A percentile compares a stretch with the other conserved stretches of the same genome.
Evolutionary conservation across 1,140 invertebrate species (phyloP).

Genomic region (Schlechtendalia chinensis): DNA sequence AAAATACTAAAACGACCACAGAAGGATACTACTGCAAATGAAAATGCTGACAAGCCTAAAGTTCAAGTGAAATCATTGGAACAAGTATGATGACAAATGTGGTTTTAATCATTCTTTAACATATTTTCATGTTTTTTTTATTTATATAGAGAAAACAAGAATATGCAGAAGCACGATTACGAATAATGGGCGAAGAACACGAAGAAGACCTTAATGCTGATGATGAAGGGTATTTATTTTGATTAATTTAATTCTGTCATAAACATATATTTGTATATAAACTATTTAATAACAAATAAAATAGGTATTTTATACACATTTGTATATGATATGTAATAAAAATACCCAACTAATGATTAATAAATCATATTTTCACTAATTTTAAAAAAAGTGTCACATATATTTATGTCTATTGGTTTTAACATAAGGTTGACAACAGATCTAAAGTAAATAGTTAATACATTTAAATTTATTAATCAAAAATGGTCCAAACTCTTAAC

Average conservation of each 20-base stretch:
- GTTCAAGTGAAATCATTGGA: constrained; percentile 38
- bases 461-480: no score
- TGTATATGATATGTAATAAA: neutral
- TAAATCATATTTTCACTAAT: neutral
- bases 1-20: constrained; percentile 43
- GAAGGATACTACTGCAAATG: constrained; percentile 18
- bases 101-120: neutral
- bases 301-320: neutral
- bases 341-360: neutral
- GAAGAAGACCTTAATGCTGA: constrained; percentile 34
- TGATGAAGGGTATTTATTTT: constrained; percentile 38
- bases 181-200: constrained; percentile 43
- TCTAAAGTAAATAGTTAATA: no score
- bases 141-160: constrained; percentile 43
- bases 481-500: no score
- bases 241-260: no score
- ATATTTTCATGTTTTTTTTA: neutral
- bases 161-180: constrained; percentile 42
- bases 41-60: constrained; percentile 42
- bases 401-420: no score
- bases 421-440: no score
- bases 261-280: neutral
- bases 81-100: constrained; percentile 15
- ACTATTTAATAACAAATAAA: no score
- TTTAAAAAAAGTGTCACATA: no score